A percentile compares a stretch with the other conserved stretches of the same genome.
These are phyloP conservation scores for Drosophila kurseongensis DNA, from an alignment of 1,140 invertebrate genomes.

Conservation along the genomic window DNA sequence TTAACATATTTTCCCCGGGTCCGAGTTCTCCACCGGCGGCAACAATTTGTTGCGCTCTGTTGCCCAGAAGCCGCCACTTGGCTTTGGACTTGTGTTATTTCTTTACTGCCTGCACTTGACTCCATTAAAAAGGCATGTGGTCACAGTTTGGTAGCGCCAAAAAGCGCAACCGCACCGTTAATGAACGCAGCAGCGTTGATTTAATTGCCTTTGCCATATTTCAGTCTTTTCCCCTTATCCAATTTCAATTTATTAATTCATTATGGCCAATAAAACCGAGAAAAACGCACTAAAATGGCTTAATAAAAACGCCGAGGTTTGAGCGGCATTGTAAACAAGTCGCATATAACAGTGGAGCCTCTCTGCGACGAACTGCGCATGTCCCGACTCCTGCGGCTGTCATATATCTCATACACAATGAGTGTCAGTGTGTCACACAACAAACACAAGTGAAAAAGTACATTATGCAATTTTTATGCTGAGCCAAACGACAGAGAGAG, in stretches of 20 bases:
- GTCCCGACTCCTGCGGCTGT: constrained; percentile 23
- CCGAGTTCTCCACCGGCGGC: constrained; percentile 19
- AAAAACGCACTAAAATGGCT: constrained; percentile 4
- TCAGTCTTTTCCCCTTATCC: neutral
- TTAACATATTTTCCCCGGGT: neutral
- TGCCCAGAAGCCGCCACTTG: constrained; percentile 46
- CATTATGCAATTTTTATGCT: constrained; percentile 83
- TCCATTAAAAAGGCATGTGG: constrained; percentile 63
- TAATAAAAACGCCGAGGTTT: constrained; percentile 37
- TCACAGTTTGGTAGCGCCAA: constrained; percentile 72
- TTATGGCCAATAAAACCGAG: constrained; percentile 33
- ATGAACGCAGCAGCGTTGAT: constrained; percentile 61
- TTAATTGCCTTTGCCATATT: constrained; percentile 55
- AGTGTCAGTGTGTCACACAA: constrained; percentile 77
- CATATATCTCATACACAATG: constrained; percentile 50
- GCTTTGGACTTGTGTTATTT: constrained; percentile 2
- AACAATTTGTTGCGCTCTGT: constrained; percentile 71
- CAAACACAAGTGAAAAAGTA: constrained; percentile 23
- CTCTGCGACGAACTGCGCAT: constrained; percentile 40
- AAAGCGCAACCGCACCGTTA: constrained; percentile 59
- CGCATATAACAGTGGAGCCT: constrained; percentile 65
- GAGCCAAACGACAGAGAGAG: constrained; percentile 44
- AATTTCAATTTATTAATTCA: constrained; percentile 51
- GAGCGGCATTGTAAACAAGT: constrained; percentile 66
- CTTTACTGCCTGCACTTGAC: constrained; percentile 66